Evolutionary conservation across 2,797 vertebrate genomes (phyloP).

Genomic region (Typhlichthys subterraneus): DNA sequence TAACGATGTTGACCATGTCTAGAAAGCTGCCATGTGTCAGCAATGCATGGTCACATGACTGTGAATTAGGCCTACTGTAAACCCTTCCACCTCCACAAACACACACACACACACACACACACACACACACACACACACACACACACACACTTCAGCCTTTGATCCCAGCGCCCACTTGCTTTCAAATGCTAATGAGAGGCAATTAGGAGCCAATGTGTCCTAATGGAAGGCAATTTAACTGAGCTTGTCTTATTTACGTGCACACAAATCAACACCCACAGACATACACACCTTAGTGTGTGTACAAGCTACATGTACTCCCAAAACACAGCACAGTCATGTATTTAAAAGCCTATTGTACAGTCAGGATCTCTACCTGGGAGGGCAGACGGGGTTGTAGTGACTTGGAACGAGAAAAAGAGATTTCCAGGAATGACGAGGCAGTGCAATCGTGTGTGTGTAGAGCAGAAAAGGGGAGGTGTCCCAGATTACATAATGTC

Average conservation of each 20-base stretch:
- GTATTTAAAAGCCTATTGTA: neutral
- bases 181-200: conserved; percentile 79
- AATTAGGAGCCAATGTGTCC: conserved; percentile 77
- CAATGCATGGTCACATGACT: conserved; percentile 11
- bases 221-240: conserved; percentile 76
- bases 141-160: conserved; percentile 45
- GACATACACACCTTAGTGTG: conserved; percentile 44
- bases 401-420: neutral
- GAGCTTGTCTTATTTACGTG: conserved; percentile 68
- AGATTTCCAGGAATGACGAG: conserved; percentile 49
- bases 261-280: conserved; percentile 39
- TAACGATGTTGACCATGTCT: neutral
- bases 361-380: too few species aligned
- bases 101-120: neutral
- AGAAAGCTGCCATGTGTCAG: conserved; percentile 23
- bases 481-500: neutral
- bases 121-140: conserved; percentile 7
- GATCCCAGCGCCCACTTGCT: conserved; percentile 71
- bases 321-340: neutral
- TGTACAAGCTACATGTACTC: too few species aligned
- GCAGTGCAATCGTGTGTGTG: conserved; percentile 13
- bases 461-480: neutral
- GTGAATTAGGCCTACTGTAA: conserved; percentile 22
- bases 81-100: neutral
- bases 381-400: neutral